These are phyloP conservation scores for Girardinichthys multiradiatus DNA, from an alignment of 2,113 vertebrate genomes.

Conservation along the genomic window DNA sequence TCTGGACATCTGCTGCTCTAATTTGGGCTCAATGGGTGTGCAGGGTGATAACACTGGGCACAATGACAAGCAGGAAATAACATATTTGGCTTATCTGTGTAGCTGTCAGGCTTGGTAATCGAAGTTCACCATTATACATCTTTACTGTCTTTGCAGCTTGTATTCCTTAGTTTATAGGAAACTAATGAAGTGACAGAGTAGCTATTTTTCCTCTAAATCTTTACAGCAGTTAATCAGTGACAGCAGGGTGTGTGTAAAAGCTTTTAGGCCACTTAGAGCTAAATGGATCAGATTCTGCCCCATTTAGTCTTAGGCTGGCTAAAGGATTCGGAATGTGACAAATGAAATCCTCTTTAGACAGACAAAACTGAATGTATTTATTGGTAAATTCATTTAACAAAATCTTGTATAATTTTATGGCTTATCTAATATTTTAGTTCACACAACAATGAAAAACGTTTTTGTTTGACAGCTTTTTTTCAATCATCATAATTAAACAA, in stretches of 20 bases:
- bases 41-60: constrained; percentile 52
- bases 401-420: not conserved
- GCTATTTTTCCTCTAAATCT: constrained; percentile 32
- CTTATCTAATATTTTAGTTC: not conserved
- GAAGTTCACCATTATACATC: constrained; percentile 34
- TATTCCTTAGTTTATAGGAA: constrained; percentile 22
- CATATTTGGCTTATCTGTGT: constrained; percentile 36
- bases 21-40: constrained; percentile 42
- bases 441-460: not conserved
- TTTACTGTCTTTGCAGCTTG: constrained; percentile 28
- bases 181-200: constrained; percentile 29
- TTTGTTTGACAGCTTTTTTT: not conserved
- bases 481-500: not conserved
- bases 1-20: constrained; percentile 35
- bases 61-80: constrained; percentile 27
- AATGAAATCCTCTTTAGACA: not conserved
- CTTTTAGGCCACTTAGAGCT: constrained; percentile 18
- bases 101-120: constrained; percentile 39
- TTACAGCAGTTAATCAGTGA: constrained; percentile 34
- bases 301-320: constrained; percentile 1
- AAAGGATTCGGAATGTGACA: not conserved
- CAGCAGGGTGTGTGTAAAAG: constrained; percentile 13
- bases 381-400: not conserved
- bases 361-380: not conserved
- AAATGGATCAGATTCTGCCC: constrained; percentile 6